Percentiles rank a stretch among this genome's conserved stretches.
Evolutionary conservation across 2,888 invertebrate species (phyloP).

Genomic region (Thymelicus lineola): DNA sequence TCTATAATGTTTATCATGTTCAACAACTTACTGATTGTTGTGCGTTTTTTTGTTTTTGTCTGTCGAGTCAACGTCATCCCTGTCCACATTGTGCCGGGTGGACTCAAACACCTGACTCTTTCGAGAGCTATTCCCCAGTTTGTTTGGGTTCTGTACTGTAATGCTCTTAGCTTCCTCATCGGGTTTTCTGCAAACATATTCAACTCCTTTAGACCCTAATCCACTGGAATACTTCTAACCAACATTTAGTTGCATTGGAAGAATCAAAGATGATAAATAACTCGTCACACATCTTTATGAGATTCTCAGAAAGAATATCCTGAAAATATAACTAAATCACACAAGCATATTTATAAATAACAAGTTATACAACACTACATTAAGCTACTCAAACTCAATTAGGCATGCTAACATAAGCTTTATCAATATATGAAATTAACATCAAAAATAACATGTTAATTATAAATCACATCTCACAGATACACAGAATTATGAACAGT

Average conservation of each 20-base stretch:
- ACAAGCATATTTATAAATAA: no score
- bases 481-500: no score
- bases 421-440: no score
- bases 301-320: no score
- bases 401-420: no score
- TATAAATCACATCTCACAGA: no score
- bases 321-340: no score
- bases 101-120: conserved; percentile 90
- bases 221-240: neutral
- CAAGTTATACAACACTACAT: no score
- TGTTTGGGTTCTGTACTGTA: conserved; percentile 73
- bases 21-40: conserved; percentile 74
- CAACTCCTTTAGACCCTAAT: conserved; percentile 42
- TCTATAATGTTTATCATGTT: conserved; percentile 29
- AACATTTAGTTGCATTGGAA: neutral
- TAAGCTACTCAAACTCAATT: no score
- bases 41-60: conserved; percentile 85
- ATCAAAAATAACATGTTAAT: no score
- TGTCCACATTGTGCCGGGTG: conserved; percentile 89
- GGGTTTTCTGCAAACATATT: conserved; percentile 78
- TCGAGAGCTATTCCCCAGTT: conserved; percentile 70
- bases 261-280: no score
- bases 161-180: conserved; percentile 81
- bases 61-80: conserved; percentile 90
- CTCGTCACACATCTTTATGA: no score